phyloP scores from a whole-genome alignment of 2,888 invertebrate genomes.

The Vanessa cardui region DNA sequence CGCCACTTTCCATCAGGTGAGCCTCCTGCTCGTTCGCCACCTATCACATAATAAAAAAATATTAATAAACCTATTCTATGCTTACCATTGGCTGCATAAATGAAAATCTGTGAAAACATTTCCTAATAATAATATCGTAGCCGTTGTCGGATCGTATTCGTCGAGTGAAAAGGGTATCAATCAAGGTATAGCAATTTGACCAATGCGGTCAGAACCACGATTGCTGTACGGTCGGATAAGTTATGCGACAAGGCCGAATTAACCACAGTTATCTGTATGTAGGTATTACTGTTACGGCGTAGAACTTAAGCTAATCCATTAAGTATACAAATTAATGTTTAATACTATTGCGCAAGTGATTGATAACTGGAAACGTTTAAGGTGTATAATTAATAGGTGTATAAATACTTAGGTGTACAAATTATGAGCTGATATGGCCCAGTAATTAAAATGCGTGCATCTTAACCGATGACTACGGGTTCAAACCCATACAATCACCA shows the following conservation, averaged over 20 bases:
- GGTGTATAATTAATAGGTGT: no score
- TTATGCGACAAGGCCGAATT: conserved; percentile 10
- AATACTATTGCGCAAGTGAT: not conserved
- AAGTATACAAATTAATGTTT: not conserved
- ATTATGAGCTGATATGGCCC: no score
- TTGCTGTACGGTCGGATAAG: conserved; percentile 6
- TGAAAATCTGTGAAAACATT: no score
- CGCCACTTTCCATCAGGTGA: no score
- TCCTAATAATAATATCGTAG: not conserved
- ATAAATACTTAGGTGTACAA: no score
- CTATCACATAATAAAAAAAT: no score
- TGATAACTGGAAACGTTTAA: not conserved
- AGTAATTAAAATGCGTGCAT: no score
- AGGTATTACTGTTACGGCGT: not conserved
- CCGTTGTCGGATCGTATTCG: not conserved
- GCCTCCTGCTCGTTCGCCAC: no score
- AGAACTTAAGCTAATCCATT: not conserved
- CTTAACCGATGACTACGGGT: no score
- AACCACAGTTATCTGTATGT: conserved; percentile 9
- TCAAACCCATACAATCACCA: no score
- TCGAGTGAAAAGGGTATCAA: not conserved
- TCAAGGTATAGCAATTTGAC: conserved; percentile 6
- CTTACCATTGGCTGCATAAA: no score
- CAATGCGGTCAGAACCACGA: conserved; percentile 7
- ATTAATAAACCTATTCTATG: no score